Conservation (phyloP, 2,113 vertebrate species). For the Acanthisitta chloris region DNA sequence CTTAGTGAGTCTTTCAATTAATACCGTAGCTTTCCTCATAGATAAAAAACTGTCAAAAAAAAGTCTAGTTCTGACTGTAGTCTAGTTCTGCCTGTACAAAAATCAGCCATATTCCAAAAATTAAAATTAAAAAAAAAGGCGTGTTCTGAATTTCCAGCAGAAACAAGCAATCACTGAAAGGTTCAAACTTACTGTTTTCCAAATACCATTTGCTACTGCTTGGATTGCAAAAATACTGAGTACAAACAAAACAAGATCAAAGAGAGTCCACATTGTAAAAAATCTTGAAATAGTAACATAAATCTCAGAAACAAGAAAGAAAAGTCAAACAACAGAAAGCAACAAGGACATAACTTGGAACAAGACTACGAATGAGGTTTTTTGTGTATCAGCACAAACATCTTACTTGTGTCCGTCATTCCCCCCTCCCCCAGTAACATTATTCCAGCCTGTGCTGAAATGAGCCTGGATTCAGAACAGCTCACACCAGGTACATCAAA, state of each 20-base stretch:
- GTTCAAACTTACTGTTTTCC: too few species aligned
- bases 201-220: too few species aligned
- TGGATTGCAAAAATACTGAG: too few species aligned
- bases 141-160: neutral
- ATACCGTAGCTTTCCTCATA: neutral
- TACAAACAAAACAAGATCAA: too few species aligned
- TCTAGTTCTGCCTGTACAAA: neutral
- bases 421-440: neutral
- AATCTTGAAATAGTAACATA: neutral
- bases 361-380: neutral
- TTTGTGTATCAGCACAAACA: neutral
- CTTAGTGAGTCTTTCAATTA: neutral
- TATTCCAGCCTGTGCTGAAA: neutral
- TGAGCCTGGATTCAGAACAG: neutral
- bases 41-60: neutral
- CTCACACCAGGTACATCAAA: neutral
- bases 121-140: too few species aligned
- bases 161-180: neutral
- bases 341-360: neutral
- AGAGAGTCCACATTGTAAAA: too few species aligned
- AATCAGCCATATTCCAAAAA: neutral
- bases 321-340: neutral
- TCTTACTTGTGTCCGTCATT: neutral
- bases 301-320: neutral
- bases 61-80: too few species aligned